Evolutionary conservation across 2,113 vertebrate genomes (phyloP), one percentile per base, ranked within the genome.

Genomic region (Suricata suricatta): DNA sequence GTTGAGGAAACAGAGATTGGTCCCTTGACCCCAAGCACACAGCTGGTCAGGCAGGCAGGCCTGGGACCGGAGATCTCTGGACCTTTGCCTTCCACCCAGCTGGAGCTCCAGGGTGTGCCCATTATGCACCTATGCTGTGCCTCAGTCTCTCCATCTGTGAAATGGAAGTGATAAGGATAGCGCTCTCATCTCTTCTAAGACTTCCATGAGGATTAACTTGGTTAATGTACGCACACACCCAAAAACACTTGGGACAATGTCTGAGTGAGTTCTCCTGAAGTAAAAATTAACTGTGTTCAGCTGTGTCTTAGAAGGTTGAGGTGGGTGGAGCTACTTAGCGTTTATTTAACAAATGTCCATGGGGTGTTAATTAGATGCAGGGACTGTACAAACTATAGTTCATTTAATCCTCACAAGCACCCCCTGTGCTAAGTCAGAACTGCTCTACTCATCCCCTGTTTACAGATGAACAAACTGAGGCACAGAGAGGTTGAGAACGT

Each of bases 231-330:
- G 3, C 9, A 27, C 69, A 64, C 31, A 14, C 14, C 13, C 14
- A 3, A 68, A 74, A 69, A 10, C 52, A 2, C 5, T 7, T 44
- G 47, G 38, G 66, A 60, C 12, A 4, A 15, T 2, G 54, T 29
- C 35, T 27, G 38, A 64, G 52, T 8, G 54, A 60, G 29, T 85
- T 76, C 38, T 77, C 41, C 9, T 0, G 7, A 3, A 27, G 25
- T 64, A 31, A 44, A 68, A 38, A 7, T 14, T 10, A 93, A 50
- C 27, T 69, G 7, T 17, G 21, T 54, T 44, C 38, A 15, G 16
- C 35, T 0, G 0, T 0, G 13, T 4, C 6, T 13, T 9, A 7
- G 29, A 41, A 77, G 38, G n/a, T 38, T 69, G 33, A 7, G 3
- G 0, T 5, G 52, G 47, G 27, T 9, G 5, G 21, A 17, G 17